Conservation (phyloP, 2,797 vertebrate species). For the Molothrus ater region DNA sequence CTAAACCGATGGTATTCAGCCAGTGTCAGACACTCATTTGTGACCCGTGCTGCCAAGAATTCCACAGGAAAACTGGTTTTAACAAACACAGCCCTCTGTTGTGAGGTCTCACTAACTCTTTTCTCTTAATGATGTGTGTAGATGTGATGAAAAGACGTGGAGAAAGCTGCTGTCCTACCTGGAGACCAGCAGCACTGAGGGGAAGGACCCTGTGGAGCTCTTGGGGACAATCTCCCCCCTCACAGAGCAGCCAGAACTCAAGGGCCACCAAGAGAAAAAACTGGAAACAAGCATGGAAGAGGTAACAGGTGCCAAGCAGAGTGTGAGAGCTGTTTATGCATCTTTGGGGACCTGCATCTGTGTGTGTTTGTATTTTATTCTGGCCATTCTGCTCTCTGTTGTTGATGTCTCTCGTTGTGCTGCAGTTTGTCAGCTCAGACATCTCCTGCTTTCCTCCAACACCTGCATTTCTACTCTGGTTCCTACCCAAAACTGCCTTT, state of each 20-base stretch:
- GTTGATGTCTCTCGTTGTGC: not conserved
- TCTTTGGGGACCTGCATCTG: not conserved
- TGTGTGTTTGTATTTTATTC: not conserved
- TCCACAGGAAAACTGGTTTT: not conserved
- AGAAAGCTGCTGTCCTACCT: conserved; percentile 77
- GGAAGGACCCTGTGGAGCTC: conserved; percentile 73
- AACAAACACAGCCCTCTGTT: not conserved
- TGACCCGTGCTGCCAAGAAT: not conserved
- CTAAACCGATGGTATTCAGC: too few relatives aligned
- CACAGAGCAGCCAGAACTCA: conserved; percentile 81
- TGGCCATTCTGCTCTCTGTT: not conserved
- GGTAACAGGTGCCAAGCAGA: conserved; percentile 58
- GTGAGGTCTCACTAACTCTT: not conserved
- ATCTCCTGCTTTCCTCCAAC: not conserved
- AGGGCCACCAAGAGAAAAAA: conserved; percentile 69
- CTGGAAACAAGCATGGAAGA: conserved; percentile 72
- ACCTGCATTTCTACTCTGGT: not conserved
- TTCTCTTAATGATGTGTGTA: not conserved
- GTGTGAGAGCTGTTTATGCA: not conserved
- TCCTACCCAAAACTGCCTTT: not conserved
- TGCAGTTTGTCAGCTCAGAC: not conserved
- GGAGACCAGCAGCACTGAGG: conserved; percentile 67
- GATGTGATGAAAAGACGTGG: conserved; percentile 82
- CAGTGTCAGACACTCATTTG: not conserved
- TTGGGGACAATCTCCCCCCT: conserved; percentile 75